phyloP scores from a whole-genome alignment of 1,140 invertebrate species.

The Halictus rubicundus region DNA sequence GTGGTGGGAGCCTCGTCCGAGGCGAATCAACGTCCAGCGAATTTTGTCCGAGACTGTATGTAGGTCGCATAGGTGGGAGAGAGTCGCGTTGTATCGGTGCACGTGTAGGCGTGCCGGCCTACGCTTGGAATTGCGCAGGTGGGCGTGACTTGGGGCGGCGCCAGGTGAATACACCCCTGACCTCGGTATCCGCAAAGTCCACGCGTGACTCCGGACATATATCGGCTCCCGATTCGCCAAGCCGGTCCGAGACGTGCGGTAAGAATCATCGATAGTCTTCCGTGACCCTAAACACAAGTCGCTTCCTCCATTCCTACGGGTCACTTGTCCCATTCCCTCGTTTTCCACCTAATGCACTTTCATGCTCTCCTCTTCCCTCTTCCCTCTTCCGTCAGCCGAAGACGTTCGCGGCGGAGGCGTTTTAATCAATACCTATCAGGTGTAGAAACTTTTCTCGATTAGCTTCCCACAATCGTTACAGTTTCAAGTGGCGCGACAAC shows the following conservation, averaged over 20 bases:
- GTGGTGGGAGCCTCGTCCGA: not conserved
- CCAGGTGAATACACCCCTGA: conserved; percentile 78
- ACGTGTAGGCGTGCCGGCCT: conserved; percentile 74
- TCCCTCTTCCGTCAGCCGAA: too few species aligned
- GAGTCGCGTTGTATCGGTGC: conserved; percentile 53
- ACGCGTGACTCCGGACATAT: conserved; percentile 64
- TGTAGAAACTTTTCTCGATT: too few species aligned
- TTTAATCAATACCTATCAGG: too few species aligned
- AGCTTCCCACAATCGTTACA: too few species aligned
- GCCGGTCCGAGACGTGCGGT: conserved; percentile 21
- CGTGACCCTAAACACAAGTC: not conserved
- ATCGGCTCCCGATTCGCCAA: conserved; percentile 57
- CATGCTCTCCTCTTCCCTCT: too few species aligned
- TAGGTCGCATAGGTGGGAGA: conserved; percentile 41
- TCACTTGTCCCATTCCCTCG: not conserved
- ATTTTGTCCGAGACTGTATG: conserved; percentile 42
- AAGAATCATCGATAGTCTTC: conserved; percentile 20
- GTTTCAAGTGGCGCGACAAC: too few species aligned
- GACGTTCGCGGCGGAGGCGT: too few species aligned
- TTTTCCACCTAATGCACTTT: too few species aligned
- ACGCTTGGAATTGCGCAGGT: conserved; percentile 75
- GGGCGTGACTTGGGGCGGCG: conserved; percentile 79
- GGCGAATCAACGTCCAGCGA: conserved; percentile 8
- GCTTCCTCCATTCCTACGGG: not conserved
- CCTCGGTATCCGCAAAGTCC: conserved; percentile 51